Percentiles rank a stretch among this genome's conserved stretches.
These are phyloP conservation scores for Eupristina koningsbergeri DNA, from an alignment of 1,140 invertebrate genomes.

Conservation along the genomic window DNA sequence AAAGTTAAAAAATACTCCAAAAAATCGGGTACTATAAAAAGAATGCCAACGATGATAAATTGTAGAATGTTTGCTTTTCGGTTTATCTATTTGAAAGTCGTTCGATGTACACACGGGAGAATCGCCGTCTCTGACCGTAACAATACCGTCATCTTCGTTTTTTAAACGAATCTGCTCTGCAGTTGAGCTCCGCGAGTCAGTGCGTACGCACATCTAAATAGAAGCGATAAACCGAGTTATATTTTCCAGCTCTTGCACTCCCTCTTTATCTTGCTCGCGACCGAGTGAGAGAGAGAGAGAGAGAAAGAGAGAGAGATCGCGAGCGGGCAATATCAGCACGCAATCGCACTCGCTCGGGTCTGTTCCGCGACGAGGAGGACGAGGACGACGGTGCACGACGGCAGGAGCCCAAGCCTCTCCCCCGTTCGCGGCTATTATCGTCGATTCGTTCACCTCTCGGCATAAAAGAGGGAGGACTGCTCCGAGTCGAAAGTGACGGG, in stretches of 20 bases:
- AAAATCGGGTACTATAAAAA: no score
- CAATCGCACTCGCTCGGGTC: neutral
- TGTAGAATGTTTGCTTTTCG: no score
- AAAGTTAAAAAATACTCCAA: no score
- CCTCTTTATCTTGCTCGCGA: neutral
- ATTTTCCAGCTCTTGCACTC: neutral
- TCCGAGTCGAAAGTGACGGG: no score
- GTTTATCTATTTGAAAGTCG: no score
- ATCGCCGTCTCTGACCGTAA: no score
- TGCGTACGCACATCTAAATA: neutral
- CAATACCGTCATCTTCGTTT: no score
- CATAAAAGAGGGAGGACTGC: neutral
- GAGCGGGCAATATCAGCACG: neutral
- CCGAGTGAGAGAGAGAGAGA: neutral
- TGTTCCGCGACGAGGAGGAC: neutral
- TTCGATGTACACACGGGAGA: no score
- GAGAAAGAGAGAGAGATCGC: no score
- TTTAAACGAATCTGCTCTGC: no score
- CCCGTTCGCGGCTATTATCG: neutral
- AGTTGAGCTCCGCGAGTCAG: neutral
- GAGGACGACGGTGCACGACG: neutral
- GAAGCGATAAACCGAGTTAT: neutral
- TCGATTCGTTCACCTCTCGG: neutral
- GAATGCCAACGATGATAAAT: no score
- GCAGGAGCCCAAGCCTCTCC: neutral